These are phyloP conservation scores for Grallaria varia DNA, from an alignment of 2,113 vertebrate species.

Conservation along the genomic window DNA sequence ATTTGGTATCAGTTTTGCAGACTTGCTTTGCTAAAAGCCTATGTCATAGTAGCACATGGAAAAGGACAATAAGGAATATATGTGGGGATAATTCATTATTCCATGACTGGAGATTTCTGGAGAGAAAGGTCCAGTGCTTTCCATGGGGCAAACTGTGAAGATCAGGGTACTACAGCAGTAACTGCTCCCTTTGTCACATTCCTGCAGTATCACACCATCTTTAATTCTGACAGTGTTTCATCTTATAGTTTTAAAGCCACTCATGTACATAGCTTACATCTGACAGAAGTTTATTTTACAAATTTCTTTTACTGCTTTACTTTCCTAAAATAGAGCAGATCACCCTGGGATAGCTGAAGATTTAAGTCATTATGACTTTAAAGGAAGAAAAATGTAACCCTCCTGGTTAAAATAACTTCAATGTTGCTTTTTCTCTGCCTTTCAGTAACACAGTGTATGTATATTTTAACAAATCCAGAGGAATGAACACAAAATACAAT, in stretches of 20 bases:
- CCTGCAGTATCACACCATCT: background rate
- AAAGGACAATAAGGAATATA: background rate
- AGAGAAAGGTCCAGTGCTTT: background rate
- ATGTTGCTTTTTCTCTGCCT: background rate
- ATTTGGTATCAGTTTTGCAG: background rate
- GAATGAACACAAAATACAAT: background rate
- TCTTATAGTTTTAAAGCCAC: background rate
- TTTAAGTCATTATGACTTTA: background rate
- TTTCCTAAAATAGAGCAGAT: constrained; percentile 23
- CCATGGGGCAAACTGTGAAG: background rate
- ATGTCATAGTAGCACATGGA: background rate
- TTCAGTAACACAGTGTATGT: background rate
- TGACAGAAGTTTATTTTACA: background rate
- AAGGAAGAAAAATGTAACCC: constrained; percentile 19
- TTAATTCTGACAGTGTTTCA: background rate
- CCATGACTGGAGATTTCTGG: background rate
- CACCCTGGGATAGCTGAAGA: background rate
- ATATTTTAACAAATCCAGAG: background rate
- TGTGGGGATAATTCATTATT: background rate
- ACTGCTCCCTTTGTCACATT: background rate
- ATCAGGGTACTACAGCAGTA: background rate
- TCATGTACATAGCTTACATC: background rate
- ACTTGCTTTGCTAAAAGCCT: background rate
- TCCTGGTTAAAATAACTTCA: background rate
- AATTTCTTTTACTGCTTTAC: background rate